Percentiles rank a stretch among this genome's conserved stretches.
Conservation (phyloP, 1,140 invertebrate species). For the Drosophila pseudoobscura region DNA sequence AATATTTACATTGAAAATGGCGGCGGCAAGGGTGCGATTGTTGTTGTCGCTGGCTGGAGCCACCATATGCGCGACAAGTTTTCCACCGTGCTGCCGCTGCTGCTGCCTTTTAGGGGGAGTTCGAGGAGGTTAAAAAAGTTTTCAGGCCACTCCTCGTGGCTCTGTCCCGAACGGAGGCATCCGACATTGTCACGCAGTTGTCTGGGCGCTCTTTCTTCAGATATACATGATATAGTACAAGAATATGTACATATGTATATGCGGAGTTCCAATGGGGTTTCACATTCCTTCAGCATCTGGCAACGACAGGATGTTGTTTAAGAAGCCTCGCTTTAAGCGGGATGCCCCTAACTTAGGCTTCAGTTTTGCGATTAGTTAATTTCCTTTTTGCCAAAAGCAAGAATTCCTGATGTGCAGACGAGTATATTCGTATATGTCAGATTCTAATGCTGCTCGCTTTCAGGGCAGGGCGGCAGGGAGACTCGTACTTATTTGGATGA, state of each 20-base stretch:
- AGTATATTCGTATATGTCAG: conserved; percentile 2
- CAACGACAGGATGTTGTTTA: conserved; percentile 20
- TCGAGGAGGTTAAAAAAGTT: conserved; percentile 47
- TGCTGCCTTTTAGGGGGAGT: conserved; percentile 1
- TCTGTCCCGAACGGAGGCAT: not conserved
- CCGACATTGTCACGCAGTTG: conserved; percentile 70
- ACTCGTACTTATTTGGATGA: conserved; percentile 40
- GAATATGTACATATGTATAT: not conserved
- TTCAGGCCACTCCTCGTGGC: conserved; percentile 34
- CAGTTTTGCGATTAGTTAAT: conserved; percentile 64
- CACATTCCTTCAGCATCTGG: not conserved
- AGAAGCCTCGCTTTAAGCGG: conserved; percentile 19
- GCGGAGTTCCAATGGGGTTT: not conserved
- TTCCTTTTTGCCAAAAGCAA: conserved; percentile 8
- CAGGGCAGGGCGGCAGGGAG: not conserved
- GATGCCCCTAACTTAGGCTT: conserved; percentile 26
- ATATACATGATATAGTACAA: not conserved
- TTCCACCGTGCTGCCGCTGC: not conserved
- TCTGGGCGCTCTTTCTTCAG: conserved; percentile 34
- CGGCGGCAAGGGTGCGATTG: conserved; percentile 26
- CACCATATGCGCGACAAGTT: conserved; percentile 64
- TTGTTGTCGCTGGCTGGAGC: conserved; percentile 11
- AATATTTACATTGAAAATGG: conserved; percentile 74
- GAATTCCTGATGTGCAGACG: conserved; percentile 39
- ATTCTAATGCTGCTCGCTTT: conserved; percentile 35